A percentile compares a stretch with the other conserved stretches of the same genome.
Evolutionary conservation across 1,140 invertebrate genomes (phyloP).

Genomic region (Leptinotarsa lineolata): DNA sequence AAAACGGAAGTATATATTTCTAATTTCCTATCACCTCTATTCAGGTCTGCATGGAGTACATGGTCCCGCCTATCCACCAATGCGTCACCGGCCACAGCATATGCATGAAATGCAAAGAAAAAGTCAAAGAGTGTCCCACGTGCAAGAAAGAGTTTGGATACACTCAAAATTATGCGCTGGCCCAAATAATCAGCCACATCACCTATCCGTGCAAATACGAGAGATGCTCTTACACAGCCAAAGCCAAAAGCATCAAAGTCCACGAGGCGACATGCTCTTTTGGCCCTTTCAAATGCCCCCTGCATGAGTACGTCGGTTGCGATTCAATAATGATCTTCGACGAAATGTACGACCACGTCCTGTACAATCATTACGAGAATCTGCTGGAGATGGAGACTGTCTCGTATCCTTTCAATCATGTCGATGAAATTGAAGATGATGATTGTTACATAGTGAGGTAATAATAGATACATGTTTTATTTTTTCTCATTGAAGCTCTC

Average conservation of each 20-base stretch:
- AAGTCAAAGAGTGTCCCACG: slow-evolving; percentile 70
- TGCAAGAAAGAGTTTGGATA: slow-evolving; percentile 72
- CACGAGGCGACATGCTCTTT: slow-evolving; percentile 37
- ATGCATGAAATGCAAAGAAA: slow-evolving; percentile 70
- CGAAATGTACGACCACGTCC: slow-evolving; percentile 33
- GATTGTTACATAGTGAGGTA: slow-evolving; percentile 31
- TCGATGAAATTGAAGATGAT: slow-evolving; percentile 13
- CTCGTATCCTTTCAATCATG: slow-evolving; percentile 29
- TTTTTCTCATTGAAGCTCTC: no score
- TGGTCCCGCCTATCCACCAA: slow-evolving; percentile 73
- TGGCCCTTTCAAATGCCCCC: slow-evolving; percentile 32
- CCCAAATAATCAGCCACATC: slow-evolving; percentile 59
- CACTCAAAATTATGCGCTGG: slow-evolving; percentile 75
- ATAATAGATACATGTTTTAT: no score
- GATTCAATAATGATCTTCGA: slow-evolving; percentile 3
- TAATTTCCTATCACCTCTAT: neutral
- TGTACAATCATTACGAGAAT: slow-evolving; percentile 32
- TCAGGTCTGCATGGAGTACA: slow-evolving; percentile 70
- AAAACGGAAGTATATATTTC: no score
- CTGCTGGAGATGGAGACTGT: slow-evolving; percentile 33
- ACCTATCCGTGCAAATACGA: slow-evolving; percentile 37
- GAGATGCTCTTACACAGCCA: slow-evolving; percentile 27
- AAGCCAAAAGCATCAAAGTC: slow-evolving; percentile 30
- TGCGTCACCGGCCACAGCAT: slow-evolving; percentile 80
- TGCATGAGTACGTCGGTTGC: slow-evolving; percentile 31